Conservation (phyloP, 2,888 invertebrate species). For the Gymnoscelis rufifasciata region DNA sequence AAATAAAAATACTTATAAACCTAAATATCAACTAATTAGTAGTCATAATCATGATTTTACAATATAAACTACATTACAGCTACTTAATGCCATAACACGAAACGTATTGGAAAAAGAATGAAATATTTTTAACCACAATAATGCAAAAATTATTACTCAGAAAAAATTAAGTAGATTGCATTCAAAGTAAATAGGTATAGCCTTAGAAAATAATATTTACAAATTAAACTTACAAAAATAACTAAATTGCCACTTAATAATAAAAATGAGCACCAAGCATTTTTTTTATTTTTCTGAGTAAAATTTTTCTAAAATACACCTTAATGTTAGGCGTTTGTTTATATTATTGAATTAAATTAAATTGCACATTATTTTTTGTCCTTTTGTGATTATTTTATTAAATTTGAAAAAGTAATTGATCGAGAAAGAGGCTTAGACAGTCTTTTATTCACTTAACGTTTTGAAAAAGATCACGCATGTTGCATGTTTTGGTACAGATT, state of each 20-base stretch:
- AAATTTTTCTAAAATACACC: too few species aligned
- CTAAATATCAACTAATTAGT: not conserved
- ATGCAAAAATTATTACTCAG: not conserved
- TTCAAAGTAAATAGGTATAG: conserved; percentile 2
- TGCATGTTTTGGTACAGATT: too few species aligned
- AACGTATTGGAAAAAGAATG: too few species aligned
- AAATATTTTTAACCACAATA: not conserved
- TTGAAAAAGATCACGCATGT: not conserved
- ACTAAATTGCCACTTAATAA: conserved; percentile 14
- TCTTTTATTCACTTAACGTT: not conserved
- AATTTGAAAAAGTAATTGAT: too few species aligned
- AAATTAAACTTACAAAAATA: conserved; percentile 4
- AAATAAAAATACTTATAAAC: conserved; percentile 8
- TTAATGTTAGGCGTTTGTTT: conserved; percentile 5
- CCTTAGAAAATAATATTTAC: conserved; percentile 6
- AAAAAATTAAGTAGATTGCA: conserved; percentile 3
- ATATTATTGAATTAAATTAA: conserved; percentile 7
- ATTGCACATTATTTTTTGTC: conserved; percentile 21
- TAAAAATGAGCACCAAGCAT: conserved; percentile 16
- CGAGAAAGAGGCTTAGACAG: too few species aligned
- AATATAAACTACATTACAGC: not conserved
- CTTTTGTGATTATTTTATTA: too few species aligned
- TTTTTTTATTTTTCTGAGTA: too few species aligned
- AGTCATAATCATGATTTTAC: not conserved
- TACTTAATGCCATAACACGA: too few species aligned